These are phyloP conservation scores for Nyctibius grandis DNA, from an alignment of 2,797 vertebrate species.

Conservation along the genomic window DNA sequence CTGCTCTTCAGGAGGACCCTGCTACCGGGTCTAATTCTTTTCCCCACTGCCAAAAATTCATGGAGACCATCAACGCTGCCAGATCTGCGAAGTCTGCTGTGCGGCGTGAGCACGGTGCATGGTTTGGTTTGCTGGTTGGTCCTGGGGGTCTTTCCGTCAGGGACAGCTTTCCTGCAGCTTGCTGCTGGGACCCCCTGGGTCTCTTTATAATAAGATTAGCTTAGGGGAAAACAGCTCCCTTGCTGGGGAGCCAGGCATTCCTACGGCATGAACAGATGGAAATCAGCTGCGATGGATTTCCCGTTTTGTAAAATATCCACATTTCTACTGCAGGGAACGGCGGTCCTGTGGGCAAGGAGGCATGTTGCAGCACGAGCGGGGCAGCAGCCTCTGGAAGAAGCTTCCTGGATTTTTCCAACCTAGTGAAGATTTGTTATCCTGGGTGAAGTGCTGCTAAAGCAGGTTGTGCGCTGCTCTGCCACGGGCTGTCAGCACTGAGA, in stretches of 20 bases:
- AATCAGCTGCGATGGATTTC: background rate
- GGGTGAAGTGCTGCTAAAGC: background rate
- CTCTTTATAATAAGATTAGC: background rate
- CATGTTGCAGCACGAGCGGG: fast-evolving
- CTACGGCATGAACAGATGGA: background rate
- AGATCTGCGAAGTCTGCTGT: background rate
- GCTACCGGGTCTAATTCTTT: background rate
- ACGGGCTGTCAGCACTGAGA: background rate
- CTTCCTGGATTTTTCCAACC: background rate
- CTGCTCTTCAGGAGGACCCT: background rate
- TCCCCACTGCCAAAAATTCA: background rate
- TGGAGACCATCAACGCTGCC: background rate
- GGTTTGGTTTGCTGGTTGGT: background rate
- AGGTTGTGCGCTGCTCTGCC: background rate
- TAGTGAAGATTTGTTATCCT: background rate
- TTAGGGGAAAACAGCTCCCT: background rate
- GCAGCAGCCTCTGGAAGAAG: background rate
- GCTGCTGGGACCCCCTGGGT: background rate
- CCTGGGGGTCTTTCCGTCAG: background rate
- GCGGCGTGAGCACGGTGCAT: fast-evolving
- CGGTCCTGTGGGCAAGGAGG: background rate
- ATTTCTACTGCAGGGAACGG: background rate
- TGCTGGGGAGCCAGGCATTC: background rate
- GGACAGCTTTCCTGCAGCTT: background rate
- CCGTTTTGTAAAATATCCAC: background rate